phyloP scores from a whole-genome alignment of 1,140 invertebrate species.

The Bombus vancouverensis region DNA sequence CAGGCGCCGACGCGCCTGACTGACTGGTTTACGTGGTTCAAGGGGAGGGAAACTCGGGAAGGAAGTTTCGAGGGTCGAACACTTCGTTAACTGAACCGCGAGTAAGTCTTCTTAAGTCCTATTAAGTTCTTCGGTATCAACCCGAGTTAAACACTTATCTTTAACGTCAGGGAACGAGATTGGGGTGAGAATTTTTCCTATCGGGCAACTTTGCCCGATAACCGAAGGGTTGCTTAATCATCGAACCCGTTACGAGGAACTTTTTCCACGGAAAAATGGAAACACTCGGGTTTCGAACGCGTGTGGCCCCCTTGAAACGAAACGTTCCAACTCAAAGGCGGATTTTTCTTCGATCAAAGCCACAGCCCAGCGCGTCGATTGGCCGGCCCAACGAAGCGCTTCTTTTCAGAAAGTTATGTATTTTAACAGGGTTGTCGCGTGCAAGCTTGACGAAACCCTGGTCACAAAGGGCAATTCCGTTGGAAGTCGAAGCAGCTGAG shows the following conservation, averaged over 20 bases:
- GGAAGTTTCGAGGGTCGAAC: slow-evolving; percentile 1
- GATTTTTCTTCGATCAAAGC: too few relatives aligned
- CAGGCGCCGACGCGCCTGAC: not conserved
- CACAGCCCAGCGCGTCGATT: too few relatives aligned
- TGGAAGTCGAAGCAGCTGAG: not conserved
- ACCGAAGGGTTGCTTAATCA: too few relatives aligned
- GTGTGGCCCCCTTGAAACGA: too few relatives aligned
- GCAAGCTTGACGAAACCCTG: not conserved
- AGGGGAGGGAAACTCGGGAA: not conserved
- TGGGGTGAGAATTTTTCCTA: not conserved
- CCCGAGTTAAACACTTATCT: not conserved
- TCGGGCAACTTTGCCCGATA: too few relatives aligned
- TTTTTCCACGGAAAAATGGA: too few relatives aligned
- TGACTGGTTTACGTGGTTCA: not conserved
- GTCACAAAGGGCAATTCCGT: slow-evolving; percentile 30
- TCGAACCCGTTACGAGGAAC: too few relatives aligned
- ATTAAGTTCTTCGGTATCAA: not conserved
- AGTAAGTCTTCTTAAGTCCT: slow-evolving; percentile 13
- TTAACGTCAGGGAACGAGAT: not conserved
- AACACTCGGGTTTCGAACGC: too few relatives aligned
- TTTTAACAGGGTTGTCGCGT: slow-evolving; percentile 14
- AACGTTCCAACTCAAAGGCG: too few relatives aligned
- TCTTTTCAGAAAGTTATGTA: not conserved
- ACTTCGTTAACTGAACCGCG: slow-evolving; percentile 1
- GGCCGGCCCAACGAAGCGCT: not conserved